phyloP scores from a whole-genome alignment of 2,797 vertebrate genomes.

The Darevskia mixta region DNA sequence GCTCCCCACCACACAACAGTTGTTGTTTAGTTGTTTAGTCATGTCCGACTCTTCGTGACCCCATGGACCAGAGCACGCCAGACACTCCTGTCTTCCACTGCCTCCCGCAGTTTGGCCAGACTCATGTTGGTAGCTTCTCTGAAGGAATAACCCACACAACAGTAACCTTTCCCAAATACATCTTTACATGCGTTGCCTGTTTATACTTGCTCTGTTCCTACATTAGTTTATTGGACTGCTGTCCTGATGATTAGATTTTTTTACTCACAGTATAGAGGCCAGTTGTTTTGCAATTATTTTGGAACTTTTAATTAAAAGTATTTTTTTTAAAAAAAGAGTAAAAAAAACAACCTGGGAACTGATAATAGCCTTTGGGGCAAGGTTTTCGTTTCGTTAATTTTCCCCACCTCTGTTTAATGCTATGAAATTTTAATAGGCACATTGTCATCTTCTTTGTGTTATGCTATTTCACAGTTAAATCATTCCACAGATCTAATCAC shows the following conservation, averaged over 20 bases:
- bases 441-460: constrained; percentile 45
- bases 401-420: constrained; percentile 45
- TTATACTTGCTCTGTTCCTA: not conserved
- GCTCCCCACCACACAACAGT: too few relatives aligned
- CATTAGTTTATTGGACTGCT: not conserved
- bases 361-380: constrained; percentile 59
- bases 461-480: constrained; percentile 53
- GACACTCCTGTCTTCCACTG: too few relatives aligned
- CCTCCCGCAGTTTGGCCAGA: too few relatives aligned
- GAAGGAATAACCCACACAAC: too few relatives aligned
- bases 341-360: constrained; percentile 6
- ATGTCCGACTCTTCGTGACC: too few relatives aligned
- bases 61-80: too few relatives aligned
- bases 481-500: constrained; percentile 50
- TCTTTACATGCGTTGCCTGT: not conserved
- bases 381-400: constrained; percentile 61
- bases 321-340: constrained; percentile 13
- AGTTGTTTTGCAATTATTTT: constrained; percentile 48
- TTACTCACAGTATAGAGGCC: not conserved
- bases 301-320: constrained; percentile 20
- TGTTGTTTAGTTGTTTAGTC: too few relatives aligned
- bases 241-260: not conserved
- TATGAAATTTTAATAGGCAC: constrained; percentile 62
- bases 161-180: too few relatives aligned
- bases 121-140: too few relatives aligned